Evolutionary conservation across 2,113 vertebrate genomes (phyloP).

Genomic region (Nestor notabilis): DNA sequence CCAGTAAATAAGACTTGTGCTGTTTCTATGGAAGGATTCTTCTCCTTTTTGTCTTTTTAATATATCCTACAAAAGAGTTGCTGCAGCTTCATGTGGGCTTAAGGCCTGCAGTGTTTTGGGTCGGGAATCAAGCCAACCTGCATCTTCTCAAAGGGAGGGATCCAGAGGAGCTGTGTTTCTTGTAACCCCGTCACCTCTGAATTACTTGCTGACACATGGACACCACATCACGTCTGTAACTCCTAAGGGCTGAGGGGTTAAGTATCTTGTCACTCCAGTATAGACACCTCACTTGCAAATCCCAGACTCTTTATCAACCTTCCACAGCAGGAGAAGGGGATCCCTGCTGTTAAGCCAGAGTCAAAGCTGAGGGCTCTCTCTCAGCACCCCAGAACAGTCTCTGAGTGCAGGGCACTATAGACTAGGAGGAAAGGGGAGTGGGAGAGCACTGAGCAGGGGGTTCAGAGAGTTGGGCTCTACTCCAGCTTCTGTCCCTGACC

Average conservation of each 20-base stretch:
- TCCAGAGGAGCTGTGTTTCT: not conserved
- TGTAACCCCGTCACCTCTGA: constrained; percentile 1
- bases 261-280: constrained; percentile 26
- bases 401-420: not conserved
- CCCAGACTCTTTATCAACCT: not conserved
- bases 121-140: not conserved
- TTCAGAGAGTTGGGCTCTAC: not conserved
- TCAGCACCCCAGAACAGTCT: not conserved
- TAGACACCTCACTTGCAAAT: not conserved
- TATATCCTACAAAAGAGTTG: not conserved
- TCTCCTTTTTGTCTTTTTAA: not conserved
- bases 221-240: not conserved
- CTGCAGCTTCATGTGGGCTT: not conserved
- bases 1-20: not conserved
- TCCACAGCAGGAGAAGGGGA: not conserved
- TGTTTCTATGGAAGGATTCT: not conserved
- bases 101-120: not conserved
- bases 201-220: constrained; percentile 15
- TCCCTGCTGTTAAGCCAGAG: not conserved
- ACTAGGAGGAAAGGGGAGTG: not conserved
- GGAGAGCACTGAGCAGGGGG: not conserved
- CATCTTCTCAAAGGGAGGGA: not conserved
- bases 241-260: constrained; percentile 12
- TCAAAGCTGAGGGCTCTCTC: not conserved
- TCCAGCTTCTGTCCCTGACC: not conserved